A percentile compares a stretch with the other conserved stretches of the same genome.
These are phyloP conservation scores for Danaus chrysippus DNA, from an alignment of 2,888 invertebrate genomes.

Conservation along the genomic window DNA sequence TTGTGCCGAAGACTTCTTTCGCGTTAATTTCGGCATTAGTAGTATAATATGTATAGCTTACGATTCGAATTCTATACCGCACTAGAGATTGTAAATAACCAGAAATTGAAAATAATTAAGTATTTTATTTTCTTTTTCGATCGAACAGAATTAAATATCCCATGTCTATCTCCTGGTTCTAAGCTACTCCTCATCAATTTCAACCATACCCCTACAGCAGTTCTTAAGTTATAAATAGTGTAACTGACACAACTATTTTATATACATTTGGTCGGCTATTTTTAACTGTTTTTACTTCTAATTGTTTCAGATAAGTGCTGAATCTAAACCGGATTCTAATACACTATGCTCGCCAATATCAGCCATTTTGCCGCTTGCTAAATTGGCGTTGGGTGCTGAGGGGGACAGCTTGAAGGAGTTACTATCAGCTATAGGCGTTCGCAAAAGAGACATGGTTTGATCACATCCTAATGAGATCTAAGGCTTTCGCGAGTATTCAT, in stretches of 20 bases:
- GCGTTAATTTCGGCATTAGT: no score
- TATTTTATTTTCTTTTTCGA: no score
- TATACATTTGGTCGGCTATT: background rate
- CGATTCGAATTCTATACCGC: no score
- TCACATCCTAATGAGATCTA: background rate
- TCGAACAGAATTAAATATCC: no score
- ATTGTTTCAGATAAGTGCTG: constrained; percentile 38
- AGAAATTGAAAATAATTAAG: background rate
- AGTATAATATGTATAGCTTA: no score
- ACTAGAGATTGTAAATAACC: no score
- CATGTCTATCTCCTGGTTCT: no score
- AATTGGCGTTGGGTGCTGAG: constrained; percentile 48
- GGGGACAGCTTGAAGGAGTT: constrained; percentile 37
- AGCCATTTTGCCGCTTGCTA: constrained; percentile 51
- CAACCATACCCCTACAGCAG: no score
- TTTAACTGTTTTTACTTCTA: background rate
- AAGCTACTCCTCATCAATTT: no score
- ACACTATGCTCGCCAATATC: constrained; percentile 55
- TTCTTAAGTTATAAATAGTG: no score
- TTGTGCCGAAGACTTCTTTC: no score
- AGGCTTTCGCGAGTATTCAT: no score
- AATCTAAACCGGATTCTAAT: constrained; percentile 30
- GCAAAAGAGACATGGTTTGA: constrained; percentile 29
- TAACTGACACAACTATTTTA: background rate
- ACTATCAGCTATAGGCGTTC: constrained; percentile 42